phyloP scores from a whole-genome alignment of 2,113 vertebrate species.

The Malaclemys terrapin region DNA sequence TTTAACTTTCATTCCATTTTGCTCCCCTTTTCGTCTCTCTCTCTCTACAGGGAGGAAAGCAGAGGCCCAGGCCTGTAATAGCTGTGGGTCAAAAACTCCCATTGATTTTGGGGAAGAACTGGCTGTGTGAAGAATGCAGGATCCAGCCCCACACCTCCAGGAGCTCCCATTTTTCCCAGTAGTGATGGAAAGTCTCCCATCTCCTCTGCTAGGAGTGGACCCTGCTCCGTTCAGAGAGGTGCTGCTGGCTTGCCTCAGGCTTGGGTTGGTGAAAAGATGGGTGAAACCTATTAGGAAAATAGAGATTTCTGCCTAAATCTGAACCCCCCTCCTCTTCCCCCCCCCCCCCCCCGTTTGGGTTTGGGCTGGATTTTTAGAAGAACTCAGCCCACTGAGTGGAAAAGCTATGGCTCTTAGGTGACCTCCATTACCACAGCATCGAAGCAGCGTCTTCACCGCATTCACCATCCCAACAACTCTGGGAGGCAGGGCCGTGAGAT shows the following conservation, averaged over 20 bases:
- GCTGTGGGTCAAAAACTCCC: not conserved
- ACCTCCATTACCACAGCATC: not conserved
- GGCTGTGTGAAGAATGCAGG: not conserved
- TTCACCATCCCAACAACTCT: not conserved
- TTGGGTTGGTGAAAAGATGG: not conserved
- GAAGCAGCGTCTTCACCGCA: not conserved
- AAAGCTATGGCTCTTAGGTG: not conserved
- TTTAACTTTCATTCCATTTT: slow-evolving; percentile 10
- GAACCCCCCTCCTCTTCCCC: no score
- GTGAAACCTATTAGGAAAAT: not conserved
- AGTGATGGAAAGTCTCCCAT: not conserved
- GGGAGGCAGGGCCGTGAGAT: accelerated
- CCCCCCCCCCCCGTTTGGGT: no score
- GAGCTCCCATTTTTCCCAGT: not conserved
- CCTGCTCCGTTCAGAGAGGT: not conserved
- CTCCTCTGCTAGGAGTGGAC: not conserved
- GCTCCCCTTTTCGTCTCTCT: not conserved
- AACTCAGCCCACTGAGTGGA: not conserved
- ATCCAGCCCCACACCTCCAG: not conserved
- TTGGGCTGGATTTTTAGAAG: not conserved
- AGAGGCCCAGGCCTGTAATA: not conserved
- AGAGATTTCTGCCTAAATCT: not conserved
- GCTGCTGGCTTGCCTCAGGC: not conserved
- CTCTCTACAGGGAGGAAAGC: not conserved
- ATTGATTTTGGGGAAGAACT: not conserved